Evolutionary conservation across 2,888 invertebrate genomes (phyloP), one percentile per base, ranked within the genome.

Genomic region (Abscondita cerata): DNA sequence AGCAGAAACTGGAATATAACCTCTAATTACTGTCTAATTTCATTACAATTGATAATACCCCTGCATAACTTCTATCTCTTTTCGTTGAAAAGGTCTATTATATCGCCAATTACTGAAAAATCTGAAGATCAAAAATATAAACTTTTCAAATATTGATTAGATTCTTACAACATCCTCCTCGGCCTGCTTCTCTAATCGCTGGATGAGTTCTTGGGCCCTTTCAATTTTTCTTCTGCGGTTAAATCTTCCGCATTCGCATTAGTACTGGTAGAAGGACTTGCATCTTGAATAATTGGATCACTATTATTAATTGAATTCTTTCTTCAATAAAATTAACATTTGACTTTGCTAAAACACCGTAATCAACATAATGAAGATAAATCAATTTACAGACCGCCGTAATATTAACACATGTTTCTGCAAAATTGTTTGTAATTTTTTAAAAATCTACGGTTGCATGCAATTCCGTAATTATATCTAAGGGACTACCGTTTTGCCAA

Each of bases 401-500:
- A 25, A 52, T 46, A 33, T 41, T 46, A 48, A 20, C 74, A 85
- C 81, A 65, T 84, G 84, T 72, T 85, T 85, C 44, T 78, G 76
- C 40, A 88, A 70, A 60, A 91, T 85, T 64, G 83, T 81, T 64
- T 89, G 84, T 62, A 95, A 87, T 79, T 89, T 89, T 2, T 78
- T 74, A 0, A 84, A 95, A 82, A 66, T 88, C 88, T 1, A 83
- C 77, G n/a, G 84, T 78, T 18, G 85, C 82, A 1, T 87, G 81
- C 71, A 80, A 83, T 74, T 88, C 88, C 2, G 86, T 88, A 11
- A 93, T 86, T 53, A 95, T 88, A 77, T 95, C 93, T 53, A 96
- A 73, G 0, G 95, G 92, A 0, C 86, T 84, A 0, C 96, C 96
- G 88, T 88, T 55, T 88, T 84, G 0, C 92, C 93, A 76, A 96